These are phyloP conservation scores for Mythimna loreyi DNA, from an alignment of 2,888 invertebrate species.

Conservation along the genomic window DNA sequence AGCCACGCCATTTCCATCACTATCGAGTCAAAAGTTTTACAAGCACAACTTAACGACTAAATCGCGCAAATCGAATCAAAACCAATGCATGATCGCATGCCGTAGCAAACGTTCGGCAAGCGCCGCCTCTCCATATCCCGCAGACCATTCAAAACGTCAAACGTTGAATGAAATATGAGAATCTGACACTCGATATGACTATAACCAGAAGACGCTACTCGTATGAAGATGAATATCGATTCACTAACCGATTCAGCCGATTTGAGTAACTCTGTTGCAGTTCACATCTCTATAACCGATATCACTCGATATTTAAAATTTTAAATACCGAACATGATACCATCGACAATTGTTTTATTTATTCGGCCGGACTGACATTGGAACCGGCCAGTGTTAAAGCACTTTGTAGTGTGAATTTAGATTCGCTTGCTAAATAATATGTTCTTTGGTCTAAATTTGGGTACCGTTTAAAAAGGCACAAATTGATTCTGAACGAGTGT, in stretches of 20 bases:
- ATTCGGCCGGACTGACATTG: constrained; percentile 9
- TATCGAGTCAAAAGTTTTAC: background rate
- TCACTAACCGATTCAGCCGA: constrained; percentile 35
- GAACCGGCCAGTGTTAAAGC: background rate
- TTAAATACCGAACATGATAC: constrained; percentile 14
- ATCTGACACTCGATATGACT: constrained; percentile 52
- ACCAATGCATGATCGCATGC: constrained; percentile 21
- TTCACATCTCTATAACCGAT: constrained; percentile 7
- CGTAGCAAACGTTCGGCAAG: constrained; percentile 32
- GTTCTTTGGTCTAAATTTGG: constrained; percentile 29
- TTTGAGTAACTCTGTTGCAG: constrained; percentile 25
- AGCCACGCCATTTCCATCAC: background rate
- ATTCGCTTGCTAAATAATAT: constrained; percentile 43
- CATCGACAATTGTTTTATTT: constrained; percentile 21
- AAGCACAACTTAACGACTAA: constrained; percentile 12
- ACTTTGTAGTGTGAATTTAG: constrained; percentile 36
- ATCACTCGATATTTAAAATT: constrained; percentile 12
- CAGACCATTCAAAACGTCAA: constrained; percentile 56
- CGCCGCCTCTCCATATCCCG: constrained; percentile 31
- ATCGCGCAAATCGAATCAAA: constrained; percentile 24
- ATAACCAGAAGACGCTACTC: constrained; percentile 54
- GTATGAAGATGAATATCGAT: constrained; percentile 57
- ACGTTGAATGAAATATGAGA: constrained; percentile 60
- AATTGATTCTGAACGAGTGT: constrained; percentile 30
- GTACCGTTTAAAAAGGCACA: constrained; percentile 15